These are phyloP conservation scores for Lasioglossum lativentre DNA, from an alignment of 2,888 invertebrate genomes.

Conservation along the genomic window DNA sequence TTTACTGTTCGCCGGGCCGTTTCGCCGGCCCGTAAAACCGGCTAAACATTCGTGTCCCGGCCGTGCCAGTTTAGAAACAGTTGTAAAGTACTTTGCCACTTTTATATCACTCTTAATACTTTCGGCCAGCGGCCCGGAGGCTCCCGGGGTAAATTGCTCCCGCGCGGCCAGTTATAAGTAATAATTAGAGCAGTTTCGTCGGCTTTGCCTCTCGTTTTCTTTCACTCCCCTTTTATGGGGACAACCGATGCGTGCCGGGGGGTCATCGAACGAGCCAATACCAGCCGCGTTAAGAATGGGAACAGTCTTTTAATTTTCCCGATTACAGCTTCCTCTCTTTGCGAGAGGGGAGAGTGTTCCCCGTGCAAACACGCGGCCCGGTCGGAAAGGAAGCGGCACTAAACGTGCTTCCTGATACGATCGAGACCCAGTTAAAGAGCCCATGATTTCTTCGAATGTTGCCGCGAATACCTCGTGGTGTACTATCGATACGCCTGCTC, in stretches of 20 bases:
- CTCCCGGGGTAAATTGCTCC: conserved; percentile 49
- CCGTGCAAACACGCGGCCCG: background rate
- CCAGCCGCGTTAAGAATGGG: conserved; percentile 22
- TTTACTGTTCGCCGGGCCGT: conserved; percentile 12
- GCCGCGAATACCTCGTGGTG: conserved; percentile 12
- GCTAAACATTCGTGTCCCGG: conserved; percentile 40
- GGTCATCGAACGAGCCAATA: conserved; percentile 27
- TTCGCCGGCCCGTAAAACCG: conserved; percentile 6
- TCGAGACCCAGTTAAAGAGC: conserved; percentile 37
- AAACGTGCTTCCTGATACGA: conserved; percentile 40
- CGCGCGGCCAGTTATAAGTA: conserved; percentile 36
- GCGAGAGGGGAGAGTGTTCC: conserved; percentile 28
- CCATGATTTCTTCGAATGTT: conserved; percentile 17
- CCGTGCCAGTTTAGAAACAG: conserved; percentile 31
- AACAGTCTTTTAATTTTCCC: conserved; percentile 49
- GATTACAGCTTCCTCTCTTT: conserved; percentile 33
- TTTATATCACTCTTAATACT: conserved; percentile 42
- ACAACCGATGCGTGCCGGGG: conserved; percentile 34
- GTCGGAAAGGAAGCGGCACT: background rate
- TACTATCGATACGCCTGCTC: background rate
- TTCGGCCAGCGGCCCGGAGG: conserved; percentile 7
- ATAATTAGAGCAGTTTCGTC: conserved; percentile 59
- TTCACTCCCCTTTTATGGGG: background rate
- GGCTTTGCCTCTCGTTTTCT: background rate
- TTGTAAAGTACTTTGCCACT: conserved; percentile 42